phyloP scores from a whole-genome alignment of 2,113 vertebrate genomes.

The Chinchilla lanigera region DNA sequence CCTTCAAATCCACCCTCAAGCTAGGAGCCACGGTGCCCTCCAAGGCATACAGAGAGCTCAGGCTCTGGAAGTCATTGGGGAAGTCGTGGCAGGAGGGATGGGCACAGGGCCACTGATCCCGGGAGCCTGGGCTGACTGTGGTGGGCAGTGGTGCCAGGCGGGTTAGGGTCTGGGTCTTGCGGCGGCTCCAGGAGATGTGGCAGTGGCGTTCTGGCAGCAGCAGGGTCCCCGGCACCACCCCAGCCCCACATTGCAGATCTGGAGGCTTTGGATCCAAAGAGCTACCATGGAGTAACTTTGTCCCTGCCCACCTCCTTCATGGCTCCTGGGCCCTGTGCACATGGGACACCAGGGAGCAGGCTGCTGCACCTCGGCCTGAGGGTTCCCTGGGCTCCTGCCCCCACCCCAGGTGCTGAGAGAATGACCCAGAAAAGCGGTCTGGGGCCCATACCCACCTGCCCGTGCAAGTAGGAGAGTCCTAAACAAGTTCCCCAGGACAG shows the following conservation, averaged over 20 bases:
- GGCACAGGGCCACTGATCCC: too few relatives aligned
- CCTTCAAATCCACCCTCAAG: fast-evolving
- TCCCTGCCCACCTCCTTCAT: not conserved
- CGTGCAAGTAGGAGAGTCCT: fast-evolving
- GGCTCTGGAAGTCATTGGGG: not conserved
- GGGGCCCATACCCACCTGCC: fast-evolving
- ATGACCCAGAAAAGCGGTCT: not conserved
- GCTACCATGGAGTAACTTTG: fast-evolving
- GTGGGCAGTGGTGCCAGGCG: too few relatives aligned
- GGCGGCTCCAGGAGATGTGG: fast-evolving
- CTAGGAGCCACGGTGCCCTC: not conserved
- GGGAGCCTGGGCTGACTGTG: too few relatives aligned
- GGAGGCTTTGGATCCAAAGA: not conserved
- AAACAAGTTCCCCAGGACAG: fast-evolving
- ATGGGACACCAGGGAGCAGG: fast-evolving
- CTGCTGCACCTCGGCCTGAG: fast-evolving
- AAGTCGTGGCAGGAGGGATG: fast-evolving
- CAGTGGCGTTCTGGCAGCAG: not conserved
- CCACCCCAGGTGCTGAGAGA: not conserved
- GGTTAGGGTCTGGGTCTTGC: not conserved
- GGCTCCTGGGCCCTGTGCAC: fast-evolving
- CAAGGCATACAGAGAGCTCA: fast-evolving
- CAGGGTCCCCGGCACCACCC: fast-evolving
- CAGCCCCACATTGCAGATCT: fast-evolving
- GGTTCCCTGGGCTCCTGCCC: not conserved